Conservation (phyloP, 2,113 vertebrate genomes). For the Indri indri region DNA sequence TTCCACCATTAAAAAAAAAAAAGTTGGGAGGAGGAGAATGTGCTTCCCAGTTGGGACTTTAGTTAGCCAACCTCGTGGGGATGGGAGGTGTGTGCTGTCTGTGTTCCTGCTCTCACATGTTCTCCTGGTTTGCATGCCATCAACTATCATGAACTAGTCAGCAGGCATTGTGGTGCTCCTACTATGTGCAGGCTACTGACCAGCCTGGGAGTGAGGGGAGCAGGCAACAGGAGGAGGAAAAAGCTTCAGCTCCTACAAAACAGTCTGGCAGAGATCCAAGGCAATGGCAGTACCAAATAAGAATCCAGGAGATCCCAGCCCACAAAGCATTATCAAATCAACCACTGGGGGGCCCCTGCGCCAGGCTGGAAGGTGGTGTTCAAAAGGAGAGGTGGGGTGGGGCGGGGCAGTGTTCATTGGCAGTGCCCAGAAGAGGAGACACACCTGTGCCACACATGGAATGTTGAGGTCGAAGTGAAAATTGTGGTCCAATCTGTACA, state of each 20-base stretch:
- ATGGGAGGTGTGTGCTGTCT: background rate
- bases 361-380: background rate
- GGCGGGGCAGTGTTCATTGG: too few species aligned
- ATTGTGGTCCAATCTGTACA: background rate
- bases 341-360: background rate
- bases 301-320: background rate
- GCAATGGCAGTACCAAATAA: background rate
- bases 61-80: background rate
- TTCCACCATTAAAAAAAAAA: background rate
- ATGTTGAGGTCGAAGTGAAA: background rate
- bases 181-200: background rate
- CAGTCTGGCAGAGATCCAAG: background rate
- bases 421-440: background rate
- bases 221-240: background rate
- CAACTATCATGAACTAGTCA: background rate
- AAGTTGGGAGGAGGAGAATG: accelerated
- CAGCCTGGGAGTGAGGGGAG: background rate
- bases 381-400: background rate
- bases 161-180: background rate
- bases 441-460: background rate
- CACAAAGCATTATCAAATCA: background rate
- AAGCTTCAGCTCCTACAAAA: background rate
- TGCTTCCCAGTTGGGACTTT: background rate
- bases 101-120: background rate
- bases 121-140: background rate